Evolutionary conservation across 2,797 vertebrate species (phyloP), one percentile per base, ranked within the genome.

Genomic region (Spea hammondii): DNA sequence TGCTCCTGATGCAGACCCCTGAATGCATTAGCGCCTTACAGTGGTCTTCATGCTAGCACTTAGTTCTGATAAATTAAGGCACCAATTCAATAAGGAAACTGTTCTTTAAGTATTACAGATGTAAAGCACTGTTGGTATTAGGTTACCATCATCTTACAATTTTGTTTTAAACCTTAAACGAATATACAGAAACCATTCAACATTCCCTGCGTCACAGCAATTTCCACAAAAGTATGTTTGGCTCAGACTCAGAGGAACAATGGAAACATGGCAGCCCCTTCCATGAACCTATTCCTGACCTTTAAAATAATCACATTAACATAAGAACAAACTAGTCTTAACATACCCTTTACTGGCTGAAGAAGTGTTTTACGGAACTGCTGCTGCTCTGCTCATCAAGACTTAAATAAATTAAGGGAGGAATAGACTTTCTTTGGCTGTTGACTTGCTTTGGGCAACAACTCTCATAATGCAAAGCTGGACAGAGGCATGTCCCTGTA

Each of bases 201-300:
- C 49, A 72, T 66, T 44, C 44, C 51, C 53, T 13, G 4, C 12
- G 51, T 65, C 62, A 72, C 69, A 78, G 51, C 57, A 67, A 65
- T 60, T 67, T 4, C 66, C 6, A 69, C 70, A 62, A 51, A 53
- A 62, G 64, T 8, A 65, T 6, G 60, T 54, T 49, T 70, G 71
- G 71, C 44, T 74, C 65, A 74, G 50, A 69, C 72, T 51, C 7
- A 11, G 10, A 45, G 55, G n/a, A 46, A 48, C 71, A 50, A 60
- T 73, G 8, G 8, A 57, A 8, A 66, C 14, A 57, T 11, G 10
- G 6, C 12, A 14, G n/a, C 51, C 44, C 11, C 45, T 9, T 57
- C 47, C 6, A 32, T 74, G 5, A 32, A 32, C 32, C 32, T 66
- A 4, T 53, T 17, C 64, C 55, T 66, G 65, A 12, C 44, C 6